These are phyloP conservation scores for Geopemphigus sp. DNA, from an alignment of 1,140 invertebrate species.

Conservation along the genomic window DNA sequence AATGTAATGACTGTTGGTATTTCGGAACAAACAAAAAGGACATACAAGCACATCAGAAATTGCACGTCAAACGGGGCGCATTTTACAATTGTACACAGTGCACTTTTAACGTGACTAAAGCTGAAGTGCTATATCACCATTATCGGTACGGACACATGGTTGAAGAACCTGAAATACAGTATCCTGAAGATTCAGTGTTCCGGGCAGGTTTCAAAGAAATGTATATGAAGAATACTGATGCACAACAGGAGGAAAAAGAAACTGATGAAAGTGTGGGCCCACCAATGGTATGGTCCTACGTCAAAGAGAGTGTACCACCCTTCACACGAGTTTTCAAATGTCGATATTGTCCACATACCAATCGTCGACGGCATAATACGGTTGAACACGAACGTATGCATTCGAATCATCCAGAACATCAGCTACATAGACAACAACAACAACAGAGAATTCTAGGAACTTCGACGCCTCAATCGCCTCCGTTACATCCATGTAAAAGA, in stretches of 20 bases:
- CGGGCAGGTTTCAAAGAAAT: conserved; percentile 3
- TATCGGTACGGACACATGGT: conserved; percentile 50
- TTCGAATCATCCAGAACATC: conserved; percentile 43
- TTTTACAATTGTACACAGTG: conserved; percentile 78
- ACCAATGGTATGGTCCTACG: conserved; percentile 72
- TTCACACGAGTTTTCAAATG: conserved; percentile 84
- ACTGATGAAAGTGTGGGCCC: conserved; percentile 56
- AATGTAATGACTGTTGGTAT: conserved; percentile 31
- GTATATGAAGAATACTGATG: not conserved
- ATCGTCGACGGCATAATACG: conserved; percentile 73
- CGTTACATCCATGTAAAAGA: conserved; percentile 63
- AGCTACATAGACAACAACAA: not conserved
- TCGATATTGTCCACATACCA: conserved; percentile 79
- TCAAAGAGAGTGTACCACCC: conserved; percentile 58
- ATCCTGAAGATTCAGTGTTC: conserved; percentile 10
- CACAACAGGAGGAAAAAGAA: conserved; percentile 2
- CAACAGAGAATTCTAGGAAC: conserved; percentile 51
- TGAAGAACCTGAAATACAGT: conserved; percentile 11
- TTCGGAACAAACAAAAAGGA: not conserved
- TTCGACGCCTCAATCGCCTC: conserved; percentile 53
- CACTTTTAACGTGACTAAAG: conserved; percentile 77
- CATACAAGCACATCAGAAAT: conserved; percentile 66
- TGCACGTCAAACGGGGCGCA: conserved; percentile 70
- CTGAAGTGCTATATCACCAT: conserved; percentile 75
- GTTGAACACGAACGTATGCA: conserved; percentile 86